Evolutionary conservation across 2,113 vertebrate species (phyloP).

Genomic region (Pachyramphus minor): DNA sequence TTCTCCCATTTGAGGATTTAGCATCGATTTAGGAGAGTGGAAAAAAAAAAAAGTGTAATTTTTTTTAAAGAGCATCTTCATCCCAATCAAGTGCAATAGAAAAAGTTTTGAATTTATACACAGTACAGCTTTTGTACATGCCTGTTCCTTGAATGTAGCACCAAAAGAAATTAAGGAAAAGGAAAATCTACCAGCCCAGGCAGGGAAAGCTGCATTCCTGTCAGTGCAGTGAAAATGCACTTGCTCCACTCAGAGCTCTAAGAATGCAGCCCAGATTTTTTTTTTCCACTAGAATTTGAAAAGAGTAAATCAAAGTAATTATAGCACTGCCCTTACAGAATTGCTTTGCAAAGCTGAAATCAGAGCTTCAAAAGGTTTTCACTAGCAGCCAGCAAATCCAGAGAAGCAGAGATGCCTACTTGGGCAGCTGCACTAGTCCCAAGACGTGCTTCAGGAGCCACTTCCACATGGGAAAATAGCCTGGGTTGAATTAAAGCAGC

Average conservation of each 20-base stretch:
- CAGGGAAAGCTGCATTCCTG: slow-evolving; percentile 12
- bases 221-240: not conserved
- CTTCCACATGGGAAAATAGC: slow-evolving; percentile 31
- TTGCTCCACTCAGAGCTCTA: not conserved
- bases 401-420: slow-evolving; percentile 50
- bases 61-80: not conserved
- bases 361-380: slow-evolving; percentile 53
- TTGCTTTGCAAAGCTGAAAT: slow-evolving; percentile 62
- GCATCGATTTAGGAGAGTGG: not conserved
- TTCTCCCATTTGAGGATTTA: slow-evolving; percentile 19
- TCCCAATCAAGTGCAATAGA: not conserved
- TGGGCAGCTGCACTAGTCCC: slow-evolving; percentile 50
- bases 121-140: not conserved
- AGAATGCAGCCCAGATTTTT: slow-evolving; percentile 22
- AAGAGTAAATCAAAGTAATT: slow-evolving; percentile 60
- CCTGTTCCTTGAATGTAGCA: not conserved
- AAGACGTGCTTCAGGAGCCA: slow-evolving; percentile 37
- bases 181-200: not conserved
- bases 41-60: not conserved
- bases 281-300: slow-evolving; percentile 52
- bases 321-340: slow-evolving; percentile 41
- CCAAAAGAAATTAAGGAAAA: not conserved
- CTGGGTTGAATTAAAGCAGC: slow-evolving; percentile 52
- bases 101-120: not conserved
- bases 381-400: slow-evolving; percentile 54